Evolutionary conservation across 2,888 invertebrate species (phyloP), one percentile per base, ranked within the genome.

Genomic region (Prenolepis imparis): DNA sequence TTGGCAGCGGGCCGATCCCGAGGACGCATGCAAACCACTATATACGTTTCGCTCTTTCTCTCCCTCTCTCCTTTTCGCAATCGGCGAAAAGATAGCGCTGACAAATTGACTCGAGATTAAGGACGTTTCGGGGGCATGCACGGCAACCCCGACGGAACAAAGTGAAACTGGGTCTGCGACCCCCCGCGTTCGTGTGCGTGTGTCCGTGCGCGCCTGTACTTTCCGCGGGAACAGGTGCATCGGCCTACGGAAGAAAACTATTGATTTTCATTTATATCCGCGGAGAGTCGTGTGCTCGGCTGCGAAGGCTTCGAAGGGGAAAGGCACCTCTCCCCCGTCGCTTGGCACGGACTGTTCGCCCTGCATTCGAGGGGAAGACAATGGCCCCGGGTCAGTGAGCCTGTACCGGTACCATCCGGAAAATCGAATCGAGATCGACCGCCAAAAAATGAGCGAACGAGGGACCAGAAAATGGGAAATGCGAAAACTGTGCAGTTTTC

Each of bases 231-330:
- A 82, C 88, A 92, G 90, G 93, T 92, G 91, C 93, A 93, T 92
- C 93, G 92, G 91, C 91, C 91, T 84, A 72, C 85, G 87, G 89
- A 88, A 90, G 92, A 92, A 92, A 91, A 92, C 89, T 92, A 93
- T 93, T 92, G 93, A 93, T 93, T 93, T 92, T 92, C 92, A 90
- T 92, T 92, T 90, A 90, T 90, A 90, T 88, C 82, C 66, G 39
- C 59, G 57, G 48, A 55, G 85, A 83, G 63, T 73, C 61, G 82
- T 84, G 68, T 8, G n/a, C 48, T 73, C 82, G 72, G 59, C 28
- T 3, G 28, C 77, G 73, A 63, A 59, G 64, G 78, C 64, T 66
- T 41, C 75, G 75, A 28, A 28, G 55, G 39, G 55, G 32, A n/a
- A 41, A 78, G 84, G 74, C 82, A 9, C 24, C 6, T 48, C 15